Evolutionary conservation across 2,797 vertebrate species (phyloP).

Genomic region (Rhodeus uyekii): DNA sequence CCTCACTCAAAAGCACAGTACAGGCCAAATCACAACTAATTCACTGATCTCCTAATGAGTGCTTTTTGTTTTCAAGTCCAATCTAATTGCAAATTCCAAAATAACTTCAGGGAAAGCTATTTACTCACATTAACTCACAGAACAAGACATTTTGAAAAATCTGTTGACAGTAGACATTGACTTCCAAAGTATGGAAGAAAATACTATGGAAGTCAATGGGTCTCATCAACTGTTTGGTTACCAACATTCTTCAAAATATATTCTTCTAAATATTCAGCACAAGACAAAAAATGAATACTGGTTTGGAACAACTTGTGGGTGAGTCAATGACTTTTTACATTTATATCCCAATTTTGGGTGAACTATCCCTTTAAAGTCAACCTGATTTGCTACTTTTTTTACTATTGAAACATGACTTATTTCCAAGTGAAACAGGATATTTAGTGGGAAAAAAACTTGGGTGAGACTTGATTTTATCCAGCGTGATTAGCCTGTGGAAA

Average conservation of each 20-base stretch:
- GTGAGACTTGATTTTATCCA: not conserved
- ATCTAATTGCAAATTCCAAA: slow-evolving; percentile 22
- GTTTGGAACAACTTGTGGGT: not conserved
- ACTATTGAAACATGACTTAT: not conserved
- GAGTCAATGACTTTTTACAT: too few relatives aligned
- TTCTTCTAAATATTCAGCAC: not conserved
- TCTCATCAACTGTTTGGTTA: not conserved
- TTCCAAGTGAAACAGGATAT: not conserved
- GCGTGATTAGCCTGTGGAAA: not conserved
- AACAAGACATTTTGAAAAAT: not conserved
- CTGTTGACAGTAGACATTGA: not conserved
- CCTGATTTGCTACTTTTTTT: not conserved
- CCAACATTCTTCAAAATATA: not conserved
- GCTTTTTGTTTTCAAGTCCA: slow-evolving; percentile 17
- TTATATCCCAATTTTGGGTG: too few relatives aligned
- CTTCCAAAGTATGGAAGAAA: not conserved
- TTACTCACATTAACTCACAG: not conserved
- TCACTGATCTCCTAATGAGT: slow-evolving; percentile 12
- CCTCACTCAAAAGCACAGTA: slow-evolving; percentile 27
- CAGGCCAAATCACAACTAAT: slow-evolving; percentile 8
- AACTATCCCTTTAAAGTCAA: not conserved
- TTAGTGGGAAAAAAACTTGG: not conserved
- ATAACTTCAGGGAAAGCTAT: not conserved
- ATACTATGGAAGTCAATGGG: not conserved
- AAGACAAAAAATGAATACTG: too few relatives aligned